Conservation (phyloP, 1,140 invertebrate genomes). For the Mactra quadrangularis region DNA sequence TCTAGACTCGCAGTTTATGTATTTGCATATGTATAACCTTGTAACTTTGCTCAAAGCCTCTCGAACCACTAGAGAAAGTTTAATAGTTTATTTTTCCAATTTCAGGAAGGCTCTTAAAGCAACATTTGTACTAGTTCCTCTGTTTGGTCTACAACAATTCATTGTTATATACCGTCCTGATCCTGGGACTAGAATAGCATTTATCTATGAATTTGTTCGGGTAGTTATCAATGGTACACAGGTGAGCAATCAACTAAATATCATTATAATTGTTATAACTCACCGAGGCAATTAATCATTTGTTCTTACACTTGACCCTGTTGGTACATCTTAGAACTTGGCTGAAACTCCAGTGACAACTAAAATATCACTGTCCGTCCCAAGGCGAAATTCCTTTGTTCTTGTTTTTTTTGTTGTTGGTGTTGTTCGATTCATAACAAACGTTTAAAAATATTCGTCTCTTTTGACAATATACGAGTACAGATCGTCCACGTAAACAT, state of each 20-base stretch:
- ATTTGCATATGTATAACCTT: too few relatives aligned
- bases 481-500: too few relatives aligned
- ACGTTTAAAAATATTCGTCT: too few relatives aligned
- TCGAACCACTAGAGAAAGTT: too few relatives aligned
- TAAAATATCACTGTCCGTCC: neutral
- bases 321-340: neutral
- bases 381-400: neutral
- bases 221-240: conserved; percentile 22
- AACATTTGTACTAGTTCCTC: conserved; percentile 91
- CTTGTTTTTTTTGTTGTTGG: neutral
- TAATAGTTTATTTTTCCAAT: conserved; percentile 27
- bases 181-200: conserved; percentile 5
- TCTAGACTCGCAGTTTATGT: too few relatives aligned
- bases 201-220: conserved; percentile 35
- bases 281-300: too few relatives aligned
- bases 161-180: conserved; percentile 89
- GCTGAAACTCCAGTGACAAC: neutral
- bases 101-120: conserved; percentile 88
- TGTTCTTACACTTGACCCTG: too few relatives aligned
- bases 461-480: too few relatives aligned
- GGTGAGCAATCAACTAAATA: neutral
- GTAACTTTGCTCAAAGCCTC: too few relatives aligned
- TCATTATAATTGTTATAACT: neutral
- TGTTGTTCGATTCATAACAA: too few relatives aligned
- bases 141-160: conserved; percentile 90